Percentiles rank a stretch among this genome's conserved stretches.
phyloP scores from a whole-genome alignment of 2,113 vertebrate species.

The Rynchops niger region DNA sequence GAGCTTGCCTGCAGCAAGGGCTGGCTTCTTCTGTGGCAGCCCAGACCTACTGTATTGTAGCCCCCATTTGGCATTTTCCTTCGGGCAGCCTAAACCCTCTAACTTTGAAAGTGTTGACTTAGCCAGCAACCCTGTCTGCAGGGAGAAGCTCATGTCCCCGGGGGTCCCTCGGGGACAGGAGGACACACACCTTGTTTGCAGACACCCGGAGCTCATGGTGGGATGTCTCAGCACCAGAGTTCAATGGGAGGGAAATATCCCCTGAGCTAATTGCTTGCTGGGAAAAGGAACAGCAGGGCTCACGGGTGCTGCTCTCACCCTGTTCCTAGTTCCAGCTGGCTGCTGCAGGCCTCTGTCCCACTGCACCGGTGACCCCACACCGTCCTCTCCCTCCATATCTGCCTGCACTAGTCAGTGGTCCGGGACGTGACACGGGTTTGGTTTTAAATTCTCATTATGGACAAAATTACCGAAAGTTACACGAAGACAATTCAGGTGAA shows the following conservation, averaged over 20 bases:
- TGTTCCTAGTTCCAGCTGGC: not conserved
- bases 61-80: not conserved
- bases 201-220: not conserved
- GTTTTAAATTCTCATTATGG: conserved; percentile 29
- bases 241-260: not conserved
- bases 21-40: not conserved
- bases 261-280: not conserved
- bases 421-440: not conserved
- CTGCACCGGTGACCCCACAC: not conserved
- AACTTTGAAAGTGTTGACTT: not conserved
- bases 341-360: conserved; percentile 13
- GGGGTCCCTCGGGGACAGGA: not conserved
- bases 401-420: not conserved
- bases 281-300: not conserved
- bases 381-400: not conserved
- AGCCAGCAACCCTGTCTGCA: not conserved
- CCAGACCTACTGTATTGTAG: not conserved
- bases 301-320: not conserved
- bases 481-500: not conserved
- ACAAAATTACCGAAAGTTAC: conserved; percentile 42
- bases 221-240: not conserved
- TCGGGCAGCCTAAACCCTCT: not conserved
- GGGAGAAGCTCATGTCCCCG: not conserved
- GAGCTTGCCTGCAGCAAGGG: not conserved
- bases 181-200: not conserved